These are phyloP conservation scores for Trachelus troglodyta DNA, from an alignment of 2,888 invertebrate genomes.

Conservation along the genomic window DNA sequence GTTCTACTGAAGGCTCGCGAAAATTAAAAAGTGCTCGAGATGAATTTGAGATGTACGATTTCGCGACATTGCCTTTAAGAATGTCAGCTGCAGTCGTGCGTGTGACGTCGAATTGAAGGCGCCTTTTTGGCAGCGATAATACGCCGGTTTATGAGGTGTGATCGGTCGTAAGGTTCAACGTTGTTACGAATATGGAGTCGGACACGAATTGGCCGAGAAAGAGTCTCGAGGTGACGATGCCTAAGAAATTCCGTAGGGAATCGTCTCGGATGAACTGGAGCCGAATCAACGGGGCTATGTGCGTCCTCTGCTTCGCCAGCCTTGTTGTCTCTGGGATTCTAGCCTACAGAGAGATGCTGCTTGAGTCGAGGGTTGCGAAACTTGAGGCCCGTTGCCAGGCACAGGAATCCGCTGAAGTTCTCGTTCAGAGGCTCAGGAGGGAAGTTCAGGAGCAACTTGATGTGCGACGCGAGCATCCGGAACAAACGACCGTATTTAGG, in stretches of 20 bases:
- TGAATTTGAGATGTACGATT: slow-evolving; percentile 53
- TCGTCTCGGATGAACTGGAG: slow-evolving; percentile 19
- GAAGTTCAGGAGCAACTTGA: slow-evolving; percentile 44
- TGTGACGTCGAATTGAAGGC: not conserved
- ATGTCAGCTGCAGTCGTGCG: not conserved
- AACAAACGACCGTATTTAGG: slow-evolving; percentile 42
- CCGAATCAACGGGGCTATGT: slow-evolving; percentile 53
- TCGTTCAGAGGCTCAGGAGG: slow-evolving; percentile 10
- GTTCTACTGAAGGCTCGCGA: not conserved
- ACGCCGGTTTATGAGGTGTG: not conserved
- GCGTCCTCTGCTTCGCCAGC: slow-evolving; percentile 56
- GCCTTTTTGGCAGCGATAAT: not conserved
- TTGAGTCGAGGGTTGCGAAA: slow-evolving; percentile 55
- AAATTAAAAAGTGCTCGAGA: slow-evolving; percentile 29
- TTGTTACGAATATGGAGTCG: slow-evolving; percentile 39
- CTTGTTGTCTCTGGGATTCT: slow-evolving; percentile 55
- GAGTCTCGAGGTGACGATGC: slow-evolving; percentile 45
- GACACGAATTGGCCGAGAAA: slow-evolving; percentile 40
- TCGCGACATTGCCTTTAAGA: slow-evolving; percentile 45
- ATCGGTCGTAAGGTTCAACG: too few species aligned
- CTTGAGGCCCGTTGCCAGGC: slow-evolving; percentile 46
- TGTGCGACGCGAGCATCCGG: slow-evolving; percentile 29
- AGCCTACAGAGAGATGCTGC: slow-evolving; percentile 50
- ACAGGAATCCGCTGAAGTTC: slow-evolving; percentile 26
- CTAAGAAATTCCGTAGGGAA: slow-evolving; percentile 46